These are phyloP conservation scores for Volucella inanis DNA, from an alignment of 2,888 invertebrate species.

Conservation along the genomic window DNA sequence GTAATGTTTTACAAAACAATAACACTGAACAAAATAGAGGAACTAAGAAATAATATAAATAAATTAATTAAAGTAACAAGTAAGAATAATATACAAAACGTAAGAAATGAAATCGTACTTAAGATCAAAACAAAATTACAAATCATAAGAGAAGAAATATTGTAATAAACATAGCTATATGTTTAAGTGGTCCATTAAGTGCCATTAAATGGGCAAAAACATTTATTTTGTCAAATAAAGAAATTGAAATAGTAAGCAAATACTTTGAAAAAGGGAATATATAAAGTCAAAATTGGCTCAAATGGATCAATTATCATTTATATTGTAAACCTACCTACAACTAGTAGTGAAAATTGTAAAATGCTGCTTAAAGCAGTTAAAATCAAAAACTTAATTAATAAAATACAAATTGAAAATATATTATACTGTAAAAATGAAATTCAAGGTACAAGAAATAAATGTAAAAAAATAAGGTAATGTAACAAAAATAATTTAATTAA, in stretches of 20 bases:
- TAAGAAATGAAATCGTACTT: conserved; percentile 1
- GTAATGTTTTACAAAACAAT: conserved; percentile 39
- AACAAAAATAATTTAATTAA: conserved; percentile 34
- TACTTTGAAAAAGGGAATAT: conserved; percentile 50
- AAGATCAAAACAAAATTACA: conserved; percentile 8
- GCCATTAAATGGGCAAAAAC: conserved; percentile 42
- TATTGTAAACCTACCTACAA: conserved; percentile 47
- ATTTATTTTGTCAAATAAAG: conserved; percentile 37
- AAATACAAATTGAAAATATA: conserved; percentile 40
- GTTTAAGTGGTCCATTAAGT: too few species aligned
- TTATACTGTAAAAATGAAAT: conserved; percentile 37
- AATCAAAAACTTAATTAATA: conserved; percentile 36
- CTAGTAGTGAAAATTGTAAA: conserved; percentile 34
- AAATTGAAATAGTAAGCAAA: conserved; percentile 33
- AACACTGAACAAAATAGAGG: conserved; percentile 35
- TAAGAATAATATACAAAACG: conserved; percentile 22
- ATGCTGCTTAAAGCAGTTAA: conserved; percentile 54
- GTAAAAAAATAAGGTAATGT: conserved; percentile 9
- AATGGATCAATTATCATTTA: too few species aligned
- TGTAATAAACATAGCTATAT: neutral
- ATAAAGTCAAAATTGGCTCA: too few species aligned
- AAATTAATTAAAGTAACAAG: conserved; percentile 9
- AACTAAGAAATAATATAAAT: conserved; percentile 48
- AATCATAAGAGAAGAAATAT: neutral
- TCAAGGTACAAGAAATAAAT: conserved; percentile 42